Conservation (phyloP, 2,113 vertebrate species). For the Calyptommatus sinebrachiatus region DNA sequence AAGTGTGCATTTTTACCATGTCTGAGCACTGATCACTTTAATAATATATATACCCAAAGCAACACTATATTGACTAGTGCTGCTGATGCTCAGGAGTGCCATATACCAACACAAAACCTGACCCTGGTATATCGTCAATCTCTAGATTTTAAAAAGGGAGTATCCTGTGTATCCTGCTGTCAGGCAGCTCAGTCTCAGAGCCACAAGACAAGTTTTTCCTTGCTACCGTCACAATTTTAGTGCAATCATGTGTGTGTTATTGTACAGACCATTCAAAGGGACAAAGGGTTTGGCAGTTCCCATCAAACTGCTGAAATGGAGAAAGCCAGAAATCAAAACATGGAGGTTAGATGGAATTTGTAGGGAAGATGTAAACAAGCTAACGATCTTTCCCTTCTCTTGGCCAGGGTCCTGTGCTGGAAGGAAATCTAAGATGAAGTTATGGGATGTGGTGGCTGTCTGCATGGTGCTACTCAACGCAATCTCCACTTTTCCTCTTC, state of each 20-base stretch:
- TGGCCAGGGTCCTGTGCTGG: slow-evolving; percentile 86
- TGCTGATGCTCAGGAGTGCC: background rate
- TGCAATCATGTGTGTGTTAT: background rate
- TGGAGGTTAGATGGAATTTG: background rate
- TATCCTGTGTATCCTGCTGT: background rate
- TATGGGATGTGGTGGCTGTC: slow-evolving; percentile 98
- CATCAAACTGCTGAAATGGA: background rate
- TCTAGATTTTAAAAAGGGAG: background rate
- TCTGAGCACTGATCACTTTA: too few relatives aligned
- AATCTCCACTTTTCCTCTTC: slow-evolving; percentile 87
- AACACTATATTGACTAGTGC: too few relatives aligned
- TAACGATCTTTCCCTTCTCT: slow-evolving; percentile 43
- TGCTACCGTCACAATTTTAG: background rate
- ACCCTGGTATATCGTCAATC: too few relatives aligned
- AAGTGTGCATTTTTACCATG: too few relatives aligned
- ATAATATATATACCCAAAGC: too few relatives aligned
- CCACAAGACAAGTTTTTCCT: background rate
- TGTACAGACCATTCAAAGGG: background rate
- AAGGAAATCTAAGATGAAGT: slow-evolving; percentile 99
- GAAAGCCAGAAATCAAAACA: background rate
- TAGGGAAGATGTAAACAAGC: background rate
- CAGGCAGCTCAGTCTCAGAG: background rate
- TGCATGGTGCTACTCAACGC: slow-evolving; percentile 97
- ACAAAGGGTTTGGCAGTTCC: background rate
- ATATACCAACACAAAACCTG: too few relatives aligned